Conservation (phyloP, 2,113 vertebrate species). For the Tenrec ecaudatus region DNA sequence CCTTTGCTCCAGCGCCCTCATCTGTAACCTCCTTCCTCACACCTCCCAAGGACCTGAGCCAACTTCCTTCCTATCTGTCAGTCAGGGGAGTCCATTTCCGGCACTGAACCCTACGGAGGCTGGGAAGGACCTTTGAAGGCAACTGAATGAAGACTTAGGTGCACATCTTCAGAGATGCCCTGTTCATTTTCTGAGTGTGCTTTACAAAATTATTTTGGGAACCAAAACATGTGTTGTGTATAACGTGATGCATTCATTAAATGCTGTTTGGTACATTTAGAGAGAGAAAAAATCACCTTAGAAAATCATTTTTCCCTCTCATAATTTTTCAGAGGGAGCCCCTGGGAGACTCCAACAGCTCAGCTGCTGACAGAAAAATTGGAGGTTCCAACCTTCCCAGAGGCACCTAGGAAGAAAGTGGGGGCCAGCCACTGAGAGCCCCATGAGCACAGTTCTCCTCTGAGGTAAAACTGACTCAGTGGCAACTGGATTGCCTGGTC, state of each 20-base stretch:
- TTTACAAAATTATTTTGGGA: conserved; percentile 64
- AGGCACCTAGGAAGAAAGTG: neutral
- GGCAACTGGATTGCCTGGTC: neutral
- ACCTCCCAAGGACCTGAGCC: accelerated
- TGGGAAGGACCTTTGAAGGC: neutral
- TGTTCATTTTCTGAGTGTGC: neutral
- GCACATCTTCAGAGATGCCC: neutral
- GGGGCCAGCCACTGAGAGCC: neutral
- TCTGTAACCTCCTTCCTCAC: neutral
- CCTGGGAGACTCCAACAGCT: neutral
- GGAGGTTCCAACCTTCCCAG: neutral
- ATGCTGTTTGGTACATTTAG: conserved; percentile 8
- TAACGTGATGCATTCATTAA: conserved; percentile 59
- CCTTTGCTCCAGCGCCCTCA: accelerated
- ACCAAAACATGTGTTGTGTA: conserved; percentile 32
- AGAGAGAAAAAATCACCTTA: conserved; percentile 44
- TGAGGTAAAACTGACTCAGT: neutral
- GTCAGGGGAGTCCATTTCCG: neutral
- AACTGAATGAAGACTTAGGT: neutral
- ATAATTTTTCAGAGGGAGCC: neutral
- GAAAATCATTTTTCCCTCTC: conserved; percentile 40
- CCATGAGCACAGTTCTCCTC: neutral
- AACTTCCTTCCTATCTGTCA: neutral
- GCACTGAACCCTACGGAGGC: neutral
- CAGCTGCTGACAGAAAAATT: neutral